Conservation (phyloP, 2,797 vertebrate genomes). For the Florisuga fusca region DNA sequence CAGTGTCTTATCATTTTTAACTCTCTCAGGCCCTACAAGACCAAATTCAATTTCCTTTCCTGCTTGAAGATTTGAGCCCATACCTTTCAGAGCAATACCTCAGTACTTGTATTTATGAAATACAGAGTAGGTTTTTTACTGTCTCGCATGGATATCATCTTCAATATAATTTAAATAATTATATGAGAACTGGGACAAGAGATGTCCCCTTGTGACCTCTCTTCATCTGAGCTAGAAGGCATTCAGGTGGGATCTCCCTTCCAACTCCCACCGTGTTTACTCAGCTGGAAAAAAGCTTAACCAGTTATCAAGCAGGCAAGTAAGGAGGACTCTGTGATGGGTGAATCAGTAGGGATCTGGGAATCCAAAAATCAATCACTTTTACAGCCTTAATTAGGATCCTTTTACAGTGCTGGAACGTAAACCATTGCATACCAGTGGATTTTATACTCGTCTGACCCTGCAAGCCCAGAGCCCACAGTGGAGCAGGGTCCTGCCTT, state of each 20-base stretch:
- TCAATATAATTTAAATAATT: not conserved
- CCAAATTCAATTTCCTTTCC: not conserved
- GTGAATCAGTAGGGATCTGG: not conserved
- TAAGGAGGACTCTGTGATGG: not conserved
- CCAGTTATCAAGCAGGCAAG: fast-evolving
- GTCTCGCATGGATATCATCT: not conserved
- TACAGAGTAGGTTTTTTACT: not conserved
- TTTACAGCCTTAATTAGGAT: not conserved
- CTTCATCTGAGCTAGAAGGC: not conserved
- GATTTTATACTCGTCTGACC: not conserved
- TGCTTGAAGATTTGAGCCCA: not conserved
- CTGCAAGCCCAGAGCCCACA: not conserved
- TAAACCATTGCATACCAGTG: not conserved
- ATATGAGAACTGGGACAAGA: not conserved
- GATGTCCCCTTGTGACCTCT: not conserved
- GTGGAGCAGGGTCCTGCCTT: not conserved
- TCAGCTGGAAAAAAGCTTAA: not conserved
- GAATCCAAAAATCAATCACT: not conserved
- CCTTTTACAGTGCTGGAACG: not conserved
- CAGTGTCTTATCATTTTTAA: not conserved
- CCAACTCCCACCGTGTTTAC: not conserved
- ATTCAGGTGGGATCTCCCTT: not conserved
- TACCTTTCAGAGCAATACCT: not conserved
- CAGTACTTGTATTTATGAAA: not conserved
- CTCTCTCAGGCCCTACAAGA: not conserved